phyloP scores from a whole-genome alignment of 2,888 invertebrate species.

The Polydrusus cervinus region DNA sequence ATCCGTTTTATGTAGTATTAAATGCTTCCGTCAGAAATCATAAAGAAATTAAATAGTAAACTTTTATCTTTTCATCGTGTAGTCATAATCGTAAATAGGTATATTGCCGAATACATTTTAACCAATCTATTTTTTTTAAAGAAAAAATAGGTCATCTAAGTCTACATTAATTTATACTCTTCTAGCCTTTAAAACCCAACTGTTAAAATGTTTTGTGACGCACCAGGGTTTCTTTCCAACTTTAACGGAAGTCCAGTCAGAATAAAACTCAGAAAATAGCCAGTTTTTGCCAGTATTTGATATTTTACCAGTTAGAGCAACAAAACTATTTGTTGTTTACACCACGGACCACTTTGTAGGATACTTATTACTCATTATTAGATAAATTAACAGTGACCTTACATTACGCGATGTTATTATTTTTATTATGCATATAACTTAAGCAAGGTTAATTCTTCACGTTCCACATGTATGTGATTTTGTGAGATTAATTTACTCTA shows the following conservation, averaged over 20 bases:
- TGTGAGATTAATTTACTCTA: neutral
- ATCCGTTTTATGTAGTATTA: no score
- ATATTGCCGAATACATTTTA: no score
- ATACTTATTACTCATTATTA: conserved; percentile 12
- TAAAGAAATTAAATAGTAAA: conserved; percentile 6
- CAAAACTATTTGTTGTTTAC: conserved; percentile 5
- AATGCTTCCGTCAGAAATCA: neutral
- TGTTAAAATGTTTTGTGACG: no score
- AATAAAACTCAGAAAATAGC: no score
- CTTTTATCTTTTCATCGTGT: neutral
- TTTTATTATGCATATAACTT: conserved; percentile 13
- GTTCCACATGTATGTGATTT: neutral
- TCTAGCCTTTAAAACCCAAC: no score
- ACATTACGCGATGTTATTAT: conserved; percentile 4
- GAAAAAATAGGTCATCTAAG: no score
- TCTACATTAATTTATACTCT: no score
- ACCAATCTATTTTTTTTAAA: no score
- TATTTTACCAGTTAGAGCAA: neutral
- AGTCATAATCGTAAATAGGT: neutral
- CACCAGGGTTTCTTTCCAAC: no score
- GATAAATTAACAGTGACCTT: conserved; percentile 22
- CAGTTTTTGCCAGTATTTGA: no score
- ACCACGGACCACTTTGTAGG: neutral
- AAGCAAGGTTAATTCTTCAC: conserved; percentile 4
- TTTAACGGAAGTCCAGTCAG: no score